These are phyloP conservation scores for Halcyon badia DNA, from an alignment of 2,797 vertebrate species.

Conservation along the genomic window DNA sequence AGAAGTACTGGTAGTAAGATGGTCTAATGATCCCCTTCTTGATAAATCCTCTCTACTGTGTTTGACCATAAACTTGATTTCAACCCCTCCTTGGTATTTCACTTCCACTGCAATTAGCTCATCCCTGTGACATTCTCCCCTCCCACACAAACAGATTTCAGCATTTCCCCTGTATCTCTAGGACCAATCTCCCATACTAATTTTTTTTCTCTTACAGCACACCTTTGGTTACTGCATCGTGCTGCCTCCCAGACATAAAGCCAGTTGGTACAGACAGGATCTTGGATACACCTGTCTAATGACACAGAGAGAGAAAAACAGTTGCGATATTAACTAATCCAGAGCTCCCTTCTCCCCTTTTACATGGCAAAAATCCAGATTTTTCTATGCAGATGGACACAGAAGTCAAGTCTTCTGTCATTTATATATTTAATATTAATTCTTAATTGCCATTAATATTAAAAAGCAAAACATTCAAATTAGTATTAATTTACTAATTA, in stretches of 20 bases:
- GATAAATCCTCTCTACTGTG: background rate
- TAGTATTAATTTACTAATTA: background rate
- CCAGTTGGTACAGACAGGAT: background rate
- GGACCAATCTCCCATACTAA: background rate
- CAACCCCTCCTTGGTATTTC: background rate
- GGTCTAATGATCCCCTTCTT: background rate
- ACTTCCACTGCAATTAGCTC: background rate
- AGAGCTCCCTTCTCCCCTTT: background rate
- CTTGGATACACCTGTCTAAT: background rate
- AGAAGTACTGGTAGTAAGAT: background rate
- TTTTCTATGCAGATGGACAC: background rate
- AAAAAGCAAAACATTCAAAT: background rate
- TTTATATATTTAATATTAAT: background rate
- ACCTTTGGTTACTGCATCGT: background rate
- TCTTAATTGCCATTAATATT: background rate
- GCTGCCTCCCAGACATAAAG: background rate
- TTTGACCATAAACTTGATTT: background rate
- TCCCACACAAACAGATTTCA: background rate
- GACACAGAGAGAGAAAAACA: background rate
- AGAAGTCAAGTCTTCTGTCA: background rate
- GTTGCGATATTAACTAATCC: background rate
- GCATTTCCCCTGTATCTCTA: background rate
- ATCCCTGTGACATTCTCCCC: background rate
- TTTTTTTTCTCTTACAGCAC: background rate
- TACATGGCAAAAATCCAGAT: background rate